phyloP scores from a whole-genome alignment of 2,888 invertebrate species.

The Drosophila heteroneura region DNA sequence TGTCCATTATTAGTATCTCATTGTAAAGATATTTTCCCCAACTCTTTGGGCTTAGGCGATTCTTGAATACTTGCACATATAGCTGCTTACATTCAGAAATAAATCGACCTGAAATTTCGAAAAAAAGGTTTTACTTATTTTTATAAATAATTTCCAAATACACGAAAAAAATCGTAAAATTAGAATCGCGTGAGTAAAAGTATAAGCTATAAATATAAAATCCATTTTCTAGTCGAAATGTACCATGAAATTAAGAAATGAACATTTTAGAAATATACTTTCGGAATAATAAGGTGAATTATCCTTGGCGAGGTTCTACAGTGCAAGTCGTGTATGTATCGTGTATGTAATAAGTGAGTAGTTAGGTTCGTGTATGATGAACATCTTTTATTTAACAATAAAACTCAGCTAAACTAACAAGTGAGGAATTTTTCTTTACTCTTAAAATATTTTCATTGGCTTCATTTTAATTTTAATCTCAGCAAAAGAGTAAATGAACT shows the following conservation, averaged over 20 bases:
- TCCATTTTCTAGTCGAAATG: neutral
- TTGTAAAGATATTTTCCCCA: neutral
- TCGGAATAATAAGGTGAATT: neutral
- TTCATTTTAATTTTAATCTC: neutral
- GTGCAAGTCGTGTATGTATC: too few relatives aligned
- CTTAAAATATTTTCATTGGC: neutral
- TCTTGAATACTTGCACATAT: neutral
- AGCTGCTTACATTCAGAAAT: neutral
- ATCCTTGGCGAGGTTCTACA: too few relatives aligned
- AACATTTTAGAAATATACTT: neutral
- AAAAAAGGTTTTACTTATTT: neutral
- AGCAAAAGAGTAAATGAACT: neutral
- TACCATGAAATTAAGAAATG: neutral
- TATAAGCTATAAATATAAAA: neutral
- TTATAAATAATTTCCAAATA: neutral
- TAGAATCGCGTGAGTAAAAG: neutral
- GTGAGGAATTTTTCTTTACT: neutral
- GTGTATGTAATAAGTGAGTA: too few relatives aligned
- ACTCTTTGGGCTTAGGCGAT: neutral
- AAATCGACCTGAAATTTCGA: neutral
- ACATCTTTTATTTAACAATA: neutral
- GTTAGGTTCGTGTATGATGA: too few relatives aligned
- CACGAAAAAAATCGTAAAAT: neutral
- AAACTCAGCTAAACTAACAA: accelerated
- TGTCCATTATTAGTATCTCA: neutral